These are phyloP conservation scores for Neolamprologus devosi DNA, from an alignment of 2,113 vertebrate genomes.

Conservation along the genomic window DNA sequence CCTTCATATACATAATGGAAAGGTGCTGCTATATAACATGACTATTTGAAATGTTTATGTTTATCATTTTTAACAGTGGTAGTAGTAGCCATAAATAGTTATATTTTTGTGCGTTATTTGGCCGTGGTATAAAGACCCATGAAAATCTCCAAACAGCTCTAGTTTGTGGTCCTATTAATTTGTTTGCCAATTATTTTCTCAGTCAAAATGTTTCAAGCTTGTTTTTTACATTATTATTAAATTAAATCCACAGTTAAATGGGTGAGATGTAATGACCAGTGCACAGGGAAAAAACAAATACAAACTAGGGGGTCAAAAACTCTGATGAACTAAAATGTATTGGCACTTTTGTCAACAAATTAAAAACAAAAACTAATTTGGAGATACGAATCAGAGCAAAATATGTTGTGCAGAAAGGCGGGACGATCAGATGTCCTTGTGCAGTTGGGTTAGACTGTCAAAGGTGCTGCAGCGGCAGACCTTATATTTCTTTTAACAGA, in stretches of 20 bases:
- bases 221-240: not conserved
- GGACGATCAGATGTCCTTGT: not conserved
- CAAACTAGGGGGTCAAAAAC: not conserved
- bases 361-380: not conserved
- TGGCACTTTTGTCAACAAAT: not conserved
- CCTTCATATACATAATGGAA: not conserved
- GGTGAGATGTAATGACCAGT: not conserved
- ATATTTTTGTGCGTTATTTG: not conserved
- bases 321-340: not conserved
- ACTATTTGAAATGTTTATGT: not conserved
- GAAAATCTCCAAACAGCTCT: not conserved
- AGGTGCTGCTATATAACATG: not conserved
- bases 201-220: not conserved
- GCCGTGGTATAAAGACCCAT: accelerated
- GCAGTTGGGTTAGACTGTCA: not conserved
- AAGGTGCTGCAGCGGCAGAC: not conserved
- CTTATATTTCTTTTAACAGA: not conserved
- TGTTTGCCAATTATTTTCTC: not conserved
- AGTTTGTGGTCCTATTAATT: not conserved
- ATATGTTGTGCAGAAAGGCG: not conserved
- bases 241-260: not conserved
- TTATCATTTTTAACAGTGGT: not conserved
- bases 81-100: not conserved
- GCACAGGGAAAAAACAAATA: not conserved
- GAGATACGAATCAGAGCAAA: not conserved